Conservation (phyloP, 2,888 invertebrate species). For the Myopa testacea region DNA sequence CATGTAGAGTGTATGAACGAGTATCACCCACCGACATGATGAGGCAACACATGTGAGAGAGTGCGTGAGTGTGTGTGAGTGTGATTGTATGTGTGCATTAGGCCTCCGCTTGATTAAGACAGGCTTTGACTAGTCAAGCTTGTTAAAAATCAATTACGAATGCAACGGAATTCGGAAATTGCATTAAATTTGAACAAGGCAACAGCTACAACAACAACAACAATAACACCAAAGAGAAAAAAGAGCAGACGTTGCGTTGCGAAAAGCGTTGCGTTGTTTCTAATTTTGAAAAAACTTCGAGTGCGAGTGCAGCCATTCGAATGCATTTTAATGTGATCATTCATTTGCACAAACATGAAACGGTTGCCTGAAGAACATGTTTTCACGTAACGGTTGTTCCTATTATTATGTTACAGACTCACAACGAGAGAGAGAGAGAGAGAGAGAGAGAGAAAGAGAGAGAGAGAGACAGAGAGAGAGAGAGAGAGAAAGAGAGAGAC, state of each 20-base stretch:
- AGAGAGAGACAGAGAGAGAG: too few relatives aligned
- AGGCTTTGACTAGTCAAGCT: conserved; percentile 47
- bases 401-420: too few relatives aligned
- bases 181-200: neutral
- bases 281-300: too few relatives aligned
- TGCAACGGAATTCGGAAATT: conserved; percentile 22
- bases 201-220: neutral
- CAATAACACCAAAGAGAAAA: neutral
- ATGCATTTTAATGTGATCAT: conserved; percentile 9
- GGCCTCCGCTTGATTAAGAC: conserved; percentile 36
- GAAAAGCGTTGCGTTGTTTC: neutral
- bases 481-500: neutral
- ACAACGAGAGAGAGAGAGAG: neutral
- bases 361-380: neutral
- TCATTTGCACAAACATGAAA: neutral
- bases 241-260: neutral
- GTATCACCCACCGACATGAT: neutral
- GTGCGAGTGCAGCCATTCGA: neutral
- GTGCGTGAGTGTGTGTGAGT: neutral
- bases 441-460: too few relatives aligned
- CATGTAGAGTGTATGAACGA: neutral
- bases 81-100: neutral
- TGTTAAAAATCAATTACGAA: conserved; percentile 47
- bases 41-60: neutral
- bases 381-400: too few relatives aligned